Percentiles rank a stretch among this genome's conserved stretches.
These are phyloP conservation scores for Thereuonema tuberculata DNA, from an alignment of 1,140 invertebrate genomes.

Conservation along the genomic window DNA sequence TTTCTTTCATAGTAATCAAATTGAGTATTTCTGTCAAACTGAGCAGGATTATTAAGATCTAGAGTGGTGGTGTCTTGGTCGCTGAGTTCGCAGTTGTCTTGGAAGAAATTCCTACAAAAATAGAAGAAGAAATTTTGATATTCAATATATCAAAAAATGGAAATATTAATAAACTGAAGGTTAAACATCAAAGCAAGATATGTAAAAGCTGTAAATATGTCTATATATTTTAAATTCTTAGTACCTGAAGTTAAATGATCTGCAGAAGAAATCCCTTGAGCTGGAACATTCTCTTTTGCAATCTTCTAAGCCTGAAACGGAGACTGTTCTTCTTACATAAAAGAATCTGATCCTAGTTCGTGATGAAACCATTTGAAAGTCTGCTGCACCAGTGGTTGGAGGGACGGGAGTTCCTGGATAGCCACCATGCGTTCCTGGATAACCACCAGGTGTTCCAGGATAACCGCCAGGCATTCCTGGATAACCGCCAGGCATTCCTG, in stretches of 20 bases:
- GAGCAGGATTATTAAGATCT: conserved; percentile 64
- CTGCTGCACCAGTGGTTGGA: background rate
- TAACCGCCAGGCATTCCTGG: background rate
- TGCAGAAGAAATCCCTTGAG: conserved; percentile 66
- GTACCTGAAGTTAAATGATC: conserved; percentile 70
- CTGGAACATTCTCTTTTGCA: conserved; percentile 72
- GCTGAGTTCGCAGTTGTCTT: conserved; percentile 77
- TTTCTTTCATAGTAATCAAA: conserved; percentile 72
- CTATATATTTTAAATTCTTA: too few species aligned
- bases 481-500: background rate
- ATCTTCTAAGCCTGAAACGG: conserved; percentile 51
- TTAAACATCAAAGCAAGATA: too few species aligned
- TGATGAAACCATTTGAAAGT: conserved; percentile 40
- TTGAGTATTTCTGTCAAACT: conserved; percentile 65
- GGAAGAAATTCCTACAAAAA: conserved; percentile 30
- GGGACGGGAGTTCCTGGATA: background rate
- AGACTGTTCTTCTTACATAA: conserved; percentile 57
- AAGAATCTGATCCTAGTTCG: conserved; percentile 58
- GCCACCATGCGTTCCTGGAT: background rate
- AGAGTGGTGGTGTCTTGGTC: conserved; percentile 68
- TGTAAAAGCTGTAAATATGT: too few species aligned
- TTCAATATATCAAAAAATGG: too few species aligned
- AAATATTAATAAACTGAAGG: too few species aligned
- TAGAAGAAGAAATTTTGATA: background rate
- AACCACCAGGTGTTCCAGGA: background rate